Conservation (phyloP, 2,888 invertebrate genomes). For the Drosophila paucipuncta region DNA sequence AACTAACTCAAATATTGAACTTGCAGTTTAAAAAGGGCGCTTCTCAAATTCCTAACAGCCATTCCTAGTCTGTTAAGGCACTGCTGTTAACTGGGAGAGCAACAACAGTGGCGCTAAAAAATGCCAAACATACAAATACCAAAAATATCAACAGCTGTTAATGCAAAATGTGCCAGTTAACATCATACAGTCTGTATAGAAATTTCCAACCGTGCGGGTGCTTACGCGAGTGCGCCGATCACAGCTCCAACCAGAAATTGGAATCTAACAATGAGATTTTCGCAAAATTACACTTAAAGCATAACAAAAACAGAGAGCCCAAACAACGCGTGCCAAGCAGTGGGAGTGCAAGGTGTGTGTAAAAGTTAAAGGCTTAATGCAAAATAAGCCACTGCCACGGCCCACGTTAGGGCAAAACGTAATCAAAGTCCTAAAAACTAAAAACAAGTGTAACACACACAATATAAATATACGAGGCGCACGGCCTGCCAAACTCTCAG, state of each 20-base stretch:
- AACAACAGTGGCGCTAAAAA: slow-evolving; percentile 42
- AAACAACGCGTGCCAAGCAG: slow-evolving; percentile 42
- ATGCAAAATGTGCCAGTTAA: slow-evolving; percentile 17
- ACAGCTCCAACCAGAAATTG: slow-evolving; percentile 56
- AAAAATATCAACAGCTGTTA: slow-evolving; percentile 51
- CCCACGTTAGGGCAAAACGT: slow-evolving; percentile 27
- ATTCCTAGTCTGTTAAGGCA: slow-evolving; percentile 1
- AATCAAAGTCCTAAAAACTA: slow-evolving; percentile 54
- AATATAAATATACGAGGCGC: slow-evolving; percentile 57
- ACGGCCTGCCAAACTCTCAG: slow-evolving; percentile 37
- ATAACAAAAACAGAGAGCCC: slow-evolving; percentile 32
- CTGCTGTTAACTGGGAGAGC: not conserved
- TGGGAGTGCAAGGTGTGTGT: slow-evolving; percentile 58
- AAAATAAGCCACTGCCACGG: slow-evolving; percentile 11
- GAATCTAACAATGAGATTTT: slow-evolving; percentile 64
- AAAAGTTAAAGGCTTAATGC: slow-evolving; percentile 21
- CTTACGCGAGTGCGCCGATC: slow-evolving; percentile 65
- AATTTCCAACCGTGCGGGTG: slow-evolving; percentile 56
- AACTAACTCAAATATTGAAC: too few relatives aligned
- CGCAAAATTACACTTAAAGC: slow-evolving; percentile 56
- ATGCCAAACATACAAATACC: slow-evolving; percentile 34
- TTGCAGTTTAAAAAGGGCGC: not conserved
- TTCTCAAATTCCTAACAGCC: not conserved
- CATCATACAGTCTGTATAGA: slow-evolving; percentile 46
- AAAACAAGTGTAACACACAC: slow-evolving; percentile 70